Evolutionary conservation across 2,888 invertebrate species (phyloP).

Genomic region (Amphipyra tragopoginis): DNA sequence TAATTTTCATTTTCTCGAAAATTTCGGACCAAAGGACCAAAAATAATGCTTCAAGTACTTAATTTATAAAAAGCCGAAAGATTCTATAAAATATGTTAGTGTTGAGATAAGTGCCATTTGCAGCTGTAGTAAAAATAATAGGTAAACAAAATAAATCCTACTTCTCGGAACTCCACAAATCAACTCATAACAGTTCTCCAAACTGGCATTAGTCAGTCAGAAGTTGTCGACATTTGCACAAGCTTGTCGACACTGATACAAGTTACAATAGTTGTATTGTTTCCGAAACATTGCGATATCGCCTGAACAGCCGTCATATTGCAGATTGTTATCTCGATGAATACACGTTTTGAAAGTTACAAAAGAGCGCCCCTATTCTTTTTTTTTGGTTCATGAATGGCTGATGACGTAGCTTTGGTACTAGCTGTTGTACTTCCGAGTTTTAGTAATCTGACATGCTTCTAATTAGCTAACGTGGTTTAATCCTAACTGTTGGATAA

Average conservation of each 20-base stretch:
- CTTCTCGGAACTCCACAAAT: conserved; percentile 8
- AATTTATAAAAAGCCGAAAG: too few species aligned
- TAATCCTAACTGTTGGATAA: too few species aligned
- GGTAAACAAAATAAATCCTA: neutral
- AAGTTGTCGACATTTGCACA: conserved; percentile 25
- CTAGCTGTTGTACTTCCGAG: neutral
- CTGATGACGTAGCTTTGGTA: conserved; percentile 1
- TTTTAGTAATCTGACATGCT: neutral
- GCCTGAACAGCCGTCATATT: conserved; percentile 19
- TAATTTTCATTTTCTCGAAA: neutral
- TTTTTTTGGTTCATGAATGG: conserved; percentile 21
- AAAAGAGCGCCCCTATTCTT: conserved; percentile 12
- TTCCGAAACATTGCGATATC: conserved; percentile 33
- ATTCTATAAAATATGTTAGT: too few species aligned
- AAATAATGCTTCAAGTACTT: neutral
- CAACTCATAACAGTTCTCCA: conserved; percentile 1
- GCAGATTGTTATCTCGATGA: conserved; percentile 42
- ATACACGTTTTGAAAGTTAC: conserved; percentile 19
- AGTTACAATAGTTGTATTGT: conserved; percentile 38
- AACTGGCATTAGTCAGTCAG: conserved; percentile 25
- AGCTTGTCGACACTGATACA: conserved; percentile 9
- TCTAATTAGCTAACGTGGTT: too few species aligned
- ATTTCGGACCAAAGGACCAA: neutral
- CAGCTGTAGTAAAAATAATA: neutral
- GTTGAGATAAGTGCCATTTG: too few species aligned